Percentiles rank a stretch among this genome's conserved stretches.
These are phyloP conservation scores for Coccyzus lansbergi DNA, from an alignment of 2,797 vertebrate genomes.

Conservation along the genomic window DNA sequence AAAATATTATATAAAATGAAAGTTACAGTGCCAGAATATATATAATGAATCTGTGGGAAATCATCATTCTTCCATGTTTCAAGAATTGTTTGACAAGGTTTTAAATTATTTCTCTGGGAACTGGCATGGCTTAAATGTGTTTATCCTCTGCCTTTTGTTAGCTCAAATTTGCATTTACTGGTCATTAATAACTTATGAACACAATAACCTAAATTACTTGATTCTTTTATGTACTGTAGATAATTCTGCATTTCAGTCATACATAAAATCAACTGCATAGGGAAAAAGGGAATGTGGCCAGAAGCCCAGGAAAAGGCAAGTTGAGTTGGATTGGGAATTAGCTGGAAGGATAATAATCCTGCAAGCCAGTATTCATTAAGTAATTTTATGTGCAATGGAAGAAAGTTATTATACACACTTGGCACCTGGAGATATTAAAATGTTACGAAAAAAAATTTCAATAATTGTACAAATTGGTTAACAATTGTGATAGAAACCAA, in stretches of 20 bases:
- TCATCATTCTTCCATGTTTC: slow-evolving; percentile 65
- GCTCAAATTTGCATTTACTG: slow-evolving; percentile 58
- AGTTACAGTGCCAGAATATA: slow-evolving; percentile 54
- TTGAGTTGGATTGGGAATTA: slow-evolving; percentile 25
- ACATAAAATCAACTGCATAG: slow-evolving; percentile 64
- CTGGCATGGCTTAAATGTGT: slow-evolving; percentile 60
- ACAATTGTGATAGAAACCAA: not conserved
- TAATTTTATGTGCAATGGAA: slow-evolving; percentile 54
- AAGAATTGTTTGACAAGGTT: slow-evolving; percentile 67
- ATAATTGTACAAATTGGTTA: slow-evolving; percentile 14
- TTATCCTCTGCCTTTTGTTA: slow-evolving; percentile 67
- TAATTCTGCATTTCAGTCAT: slow-evolving; percentile 65
- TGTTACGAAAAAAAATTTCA: slow-evolving; percentile 34
- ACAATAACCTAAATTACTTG: slow-evolving; percentile 47
- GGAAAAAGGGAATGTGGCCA: slow-evolving; percentile 61
- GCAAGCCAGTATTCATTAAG: slow-evolving; percentile 65
- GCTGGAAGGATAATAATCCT: slow-evolving; percentile 56
- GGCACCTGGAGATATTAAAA: slow-evolving; percentile 33
- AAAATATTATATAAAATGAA: slow-evolving; percentile 36
- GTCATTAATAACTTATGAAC: slow-evolving; percentile 67
- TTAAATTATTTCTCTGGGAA: slow-evolving; percentile 73
- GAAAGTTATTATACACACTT: slow-evolving; percentile 40
- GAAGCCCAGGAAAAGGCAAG: slow-evolving; percentile 59
- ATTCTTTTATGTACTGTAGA: slow-evolving; percentile 62
- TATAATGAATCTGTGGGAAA: slow-evolving; percentile 60